Evolutionary conservation across 2,113 vertebrate genomes (phyloP).

Genomic region (Stictonetta naevosa): DNA sequence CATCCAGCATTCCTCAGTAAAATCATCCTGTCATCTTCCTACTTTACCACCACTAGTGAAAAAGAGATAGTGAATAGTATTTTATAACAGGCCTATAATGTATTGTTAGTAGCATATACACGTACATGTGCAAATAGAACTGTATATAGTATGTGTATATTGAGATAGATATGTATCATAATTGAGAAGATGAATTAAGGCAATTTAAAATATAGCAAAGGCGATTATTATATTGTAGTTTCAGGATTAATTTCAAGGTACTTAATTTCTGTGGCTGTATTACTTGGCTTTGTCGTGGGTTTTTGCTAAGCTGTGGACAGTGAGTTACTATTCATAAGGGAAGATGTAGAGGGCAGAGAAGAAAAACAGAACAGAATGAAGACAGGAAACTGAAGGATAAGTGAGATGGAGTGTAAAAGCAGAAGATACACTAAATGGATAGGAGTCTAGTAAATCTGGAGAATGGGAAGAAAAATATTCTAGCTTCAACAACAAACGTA

Average conservation of each 20-base stretch:
- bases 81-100: background rate
- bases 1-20: background rate
- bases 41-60: background rate
- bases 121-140: background rate
- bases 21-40: background rate
- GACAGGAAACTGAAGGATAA: background rate
- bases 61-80: background rate
- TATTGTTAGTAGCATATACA: background rate
- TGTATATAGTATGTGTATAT: too few relatives aligned
- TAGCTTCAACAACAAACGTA: background rate
- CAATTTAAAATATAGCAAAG: background rate
- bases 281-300: background rate
- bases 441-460: background rate
- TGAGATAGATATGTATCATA: background rate
- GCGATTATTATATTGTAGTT: background rate
- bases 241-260: background rate
- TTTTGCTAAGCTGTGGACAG: background rate
- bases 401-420: background rate
- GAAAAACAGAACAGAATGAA: background rate
- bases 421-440: background rate
- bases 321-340: background rate
- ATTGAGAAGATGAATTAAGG: background rate
- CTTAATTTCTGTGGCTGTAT: background rate
- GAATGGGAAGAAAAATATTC: background rate
- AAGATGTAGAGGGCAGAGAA: background rate